Evolutionary conservation across 2,113 vertebrate genomes (phyloP), one percentile per base, ranked within the genome.

Genomic region (Anarrhichthys ocellatus): DNA sequence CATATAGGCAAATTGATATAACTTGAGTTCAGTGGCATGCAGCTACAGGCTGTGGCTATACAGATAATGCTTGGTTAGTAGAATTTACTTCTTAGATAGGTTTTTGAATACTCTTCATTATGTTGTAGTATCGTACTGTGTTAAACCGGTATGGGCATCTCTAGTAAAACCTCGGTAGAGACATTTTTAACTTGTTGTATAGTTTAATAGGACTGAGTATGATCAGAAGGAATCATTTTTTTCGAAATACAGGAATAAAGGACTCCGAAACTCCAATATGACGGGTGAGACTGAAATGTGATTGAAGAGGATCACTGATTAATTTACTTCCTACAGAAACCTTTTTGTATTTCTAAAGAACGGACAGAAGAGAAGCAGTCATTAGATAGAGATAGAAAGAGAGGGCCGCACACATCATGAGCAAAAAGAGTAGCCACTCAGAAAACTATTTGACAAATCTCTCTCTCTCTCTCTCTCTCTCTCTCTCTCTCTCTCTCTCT

Each of bases 291-390:
- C 11, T 64, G 44, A 17, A 46, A 54, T 54, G 5, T n/a, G 52
- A 42, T 48, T 61, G 24, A 54, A 54, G 56, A 52, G 7, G 6
- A 29, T 34, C 9, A 75, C 48, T 59, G 27, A 73, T 73, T 48
- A 76, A 80, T 89, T 82, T 81, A 78, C 92, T 94, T 94, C 77
- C 91, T 88, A 93, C 92, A 91, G 91, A 90, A 93, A 94, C 92
- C 74, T 50, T 68, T 68, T 78, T 48, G 4, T 11, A 38, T 59
- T 48, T 36, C 78, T 75, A 66, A 74, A 84, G 75, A 52, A 73
- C 24, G 61, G 77, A 89, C 80, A 54, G 9, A 78, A 63, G 83
- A 88, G 76, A 68, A 69, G 59, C 50, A 81, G 69, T 20, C 38
- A 66, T 68, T 20, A 67, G 34, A 24, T n/a, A 63, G 2, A n/a